Percentiles rank a stretch among this genome's conserved stretches.
phyloP scores from a whole-genome alignment of 2,888 invertebrate species.

The Thysanoteuthis rhombus region DNA sequence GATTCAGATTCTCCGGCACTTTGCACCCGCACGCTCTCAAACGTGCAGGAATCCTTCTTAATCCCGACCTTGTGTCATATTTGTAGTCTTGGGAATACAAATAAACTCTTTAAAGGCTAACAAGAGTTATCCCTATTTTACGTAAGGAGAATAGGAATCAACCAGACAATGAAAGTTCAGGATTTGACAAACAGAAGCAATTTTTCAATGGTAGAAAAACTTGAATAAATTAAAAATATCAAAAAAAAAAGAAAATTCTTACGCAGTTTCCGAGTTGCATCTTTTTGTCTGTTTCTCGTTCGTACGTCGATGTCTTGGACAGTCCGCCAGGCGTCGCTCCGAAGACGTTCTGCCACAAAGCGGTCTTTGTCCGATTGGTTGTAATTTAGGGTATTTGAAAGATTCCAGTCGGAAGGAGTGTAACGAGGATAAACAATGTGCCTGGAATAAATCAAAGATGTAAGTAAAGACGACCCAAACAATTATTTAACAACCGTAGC shows the following conservation, averaged over 20 bases:
- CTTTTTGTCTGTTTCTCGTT: slow-evolving; percentile 72
- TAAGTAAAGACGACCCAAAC: too few relatives aligned
- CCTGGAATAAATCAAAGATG: slow-evolving; percentile 46
- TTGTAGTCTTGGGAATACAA: too few relatives aligned
- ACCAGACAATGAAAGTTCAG: background rate
- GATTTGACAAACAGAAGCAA: background rate
- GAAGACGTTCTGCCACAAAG: slow-evolving; percentile 70
- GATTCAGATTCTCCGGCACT: too few relatives aligned
- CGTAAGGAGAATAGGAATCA: too few relatives aligned
- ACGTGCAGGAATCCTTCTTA: too few relatives aligned
- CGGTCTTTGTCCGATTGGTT: slow-evolving; percentile 88
- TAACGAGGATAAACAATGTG: slow-evolving; percentile 79
- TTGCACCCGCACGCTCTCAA: too few relatives aligned
- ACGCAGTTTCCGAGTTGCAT: slow-evolving; percentile 86
- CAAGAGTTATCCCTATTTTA: too few relatives aligned
- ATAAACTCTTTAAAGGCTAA: too few relatives aligned
- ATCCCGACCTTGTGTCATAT: too few relatives aligned
- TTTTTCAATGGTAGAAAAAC: too few relatives aligned
- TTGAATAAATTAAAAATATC: too few relatives aligned
- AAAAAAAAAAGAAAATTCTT: slow-evolving; percentile 24
- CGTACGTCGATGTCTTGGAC: slow-evolving; percentile 69
- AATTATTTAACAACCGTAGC: too few relatives aligned
- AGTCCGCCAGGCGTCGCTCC: slow-evolving; percentile 66
- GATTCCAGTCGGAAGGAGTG: slow-evolving; percentile 90
- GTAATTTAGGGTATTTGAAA: slow-evolving; percentile 80